Percentiles rank a stretch among this genome's conserved stretches.
Conservation (phyloP, 1,140 invertebrate genomes). For the Asobara japonica region DNA sequence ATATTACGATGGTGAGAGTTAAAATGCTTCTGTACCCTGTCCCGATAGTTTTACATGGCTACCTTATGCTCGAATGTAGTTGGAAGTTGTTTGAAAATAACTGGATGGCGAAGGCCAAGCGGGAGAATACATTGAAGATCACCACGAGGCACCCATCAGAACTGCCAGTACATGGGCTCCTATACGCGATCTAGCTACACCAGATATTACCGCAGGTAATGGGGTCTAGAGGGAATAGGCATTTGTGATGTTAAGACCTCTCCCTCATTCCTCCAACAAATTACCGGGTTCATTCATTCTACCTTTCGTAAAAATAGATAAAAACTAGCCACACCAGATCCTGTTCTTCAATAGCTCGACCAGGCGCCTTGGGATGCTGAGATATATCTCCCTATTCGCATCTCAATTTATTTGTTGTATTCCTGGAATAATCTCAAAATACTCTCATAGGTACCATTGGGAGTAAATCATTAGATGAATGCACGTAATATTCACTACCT, state of each 20-base stretch:
- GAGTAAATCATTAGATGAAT: too few relatives aligned
- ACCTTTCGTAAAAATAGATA: conserved; percentile 47
- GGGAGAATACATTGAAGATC: conserved; percentile 34
- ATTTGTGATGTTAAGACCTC: conserved; percentile 47
- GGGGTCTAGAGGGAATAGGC: not conserved
- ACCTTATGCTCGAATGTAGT: conserved; percentile 16
- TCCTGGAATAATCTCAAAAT: not conserved
- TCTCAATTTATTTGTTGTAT: not conserved
- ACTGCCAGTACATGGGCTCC: not conserved
- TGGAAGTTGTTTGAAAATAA: conserved; percentile 51
- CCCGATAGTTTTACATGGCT: not conserved
- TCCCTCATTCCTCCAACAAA: conserved; percentile 57
- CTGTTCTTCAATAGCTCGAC: not conserved
- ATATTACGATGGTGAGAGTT: not conserved
- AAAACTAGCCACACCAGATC: conserved; percentile 59
- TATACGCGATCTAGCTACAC: conserved; percentile 6
- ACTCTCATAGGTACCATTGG: not conserved
- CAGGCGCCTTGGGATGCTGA: not conserved
- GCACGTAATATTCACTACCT: too few relatives aligned
- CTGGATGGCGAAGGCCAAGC: conserved; percentile 46
- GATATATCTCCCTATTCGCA: not conserved
- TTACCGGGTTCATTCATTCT: conserved; percentile 67
- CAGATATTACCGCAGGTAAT: conserved; percentile 1
- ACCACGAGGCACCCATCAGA: conserved; percentile 1
- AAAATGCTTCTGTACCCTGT: conserved; percentile 6